phyloP scores from a whole-genome alignment of 2,797 vertebrate species.

The Lateolabrax maculatus region DNA sequence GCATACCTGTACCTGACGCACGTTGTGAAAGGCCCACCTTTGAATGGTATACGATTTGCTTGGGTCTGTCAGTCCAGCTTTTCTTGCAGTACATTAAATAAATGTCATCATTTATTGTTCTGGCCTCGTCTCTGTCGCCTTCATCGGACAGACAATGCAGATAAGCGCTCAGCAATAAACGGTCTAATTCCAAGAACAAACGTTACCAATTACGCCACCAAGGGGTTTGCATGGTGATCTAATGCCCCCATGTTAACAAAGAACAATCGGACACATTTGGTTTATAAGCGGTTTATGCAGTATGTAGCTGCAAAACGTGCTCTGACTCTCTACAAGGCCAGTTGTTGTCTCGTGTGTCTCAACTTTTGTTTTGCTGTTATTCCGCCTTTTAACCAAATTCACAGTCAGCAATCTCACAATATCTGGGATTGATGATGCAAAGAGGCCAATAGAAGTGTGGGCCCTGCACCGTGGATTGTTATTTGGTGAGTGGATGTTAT shows the following conservation, averaged over 20 bases:
- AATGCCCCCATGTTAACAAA: slow-evolving; percentile 40
- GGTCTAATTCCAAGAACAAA: slow-evolving; percentile 25
- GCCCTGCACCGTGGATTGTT: slow-evolving; percentile 89
- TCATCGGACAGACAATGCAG: not conserved
- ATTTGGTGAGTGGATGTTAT: slow-evolving; percentile 91
- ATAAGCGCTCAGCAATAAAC: no score
- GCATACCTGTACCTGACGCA: slow-evolving; percentile 15
- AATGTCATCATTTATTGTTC: not conserved
- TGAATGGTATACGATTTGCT: not conserved
- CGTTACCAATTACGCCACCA: slow-evolving; percentile 23
- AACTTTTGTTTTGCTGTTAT: slow-evolving; percentile 78
- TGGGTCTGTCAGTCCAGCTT: not conserved
- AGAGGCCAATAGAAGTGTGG: slow-evolving; percentile 92
- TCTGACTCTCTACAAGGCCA: slow-evolving; percentile 46
- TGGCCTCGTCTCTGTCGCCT: not conserved
- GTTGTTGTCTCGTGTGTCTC: slow-evolving; percentile 57
- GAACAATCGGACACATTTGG: slow-evolving; percentile 37
- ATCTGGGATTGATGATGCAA: slow-evolving; percentile 96
- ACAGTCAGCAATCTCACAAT: slow-evolving; percentile 92
- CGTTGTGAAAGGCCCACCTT: not conserved
- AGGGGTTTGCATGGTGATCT: not conserved
- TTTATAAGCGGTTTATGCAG: slow-evolving; percentile 22
- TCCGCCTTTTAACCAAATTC: slow-evolving; percentile 88
- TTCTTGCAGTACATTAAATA: not conserved
- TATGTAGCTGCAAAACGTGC: slow-evolving; percentile 37